Evolutionary conservation across 2,113 vertebrate genomes (phyloP).

Genomic region (Clarias batrachus): DNA sequence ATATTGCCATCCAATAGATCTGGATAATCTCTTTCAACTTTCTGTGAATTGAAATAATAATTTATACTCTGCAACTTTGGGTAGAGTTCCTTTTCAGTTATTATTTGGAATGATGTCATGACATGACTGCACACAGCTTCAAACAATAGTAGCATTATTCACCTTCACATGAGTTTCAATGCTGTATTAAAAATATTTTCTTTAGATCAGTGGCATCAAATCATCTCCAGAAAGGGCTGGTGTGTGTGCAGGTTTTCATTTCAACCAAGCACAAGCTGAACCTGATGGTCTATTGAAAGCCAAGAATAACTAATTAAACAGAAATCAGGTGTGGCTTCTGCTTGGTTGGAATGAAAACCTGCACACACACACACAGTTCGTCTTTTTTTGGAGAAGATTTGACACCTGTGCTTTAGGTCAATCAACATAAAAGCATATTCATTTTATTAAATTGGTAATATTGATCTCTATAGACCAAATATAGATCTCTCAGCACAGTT

Average conservation of each 20-base stretch:
- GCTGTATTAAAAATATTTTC: background rate
- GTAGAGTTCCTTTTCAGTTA: background rate
- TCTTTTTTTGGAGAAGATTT: too few species aligned
- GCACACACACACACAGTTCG: too few species aligned
- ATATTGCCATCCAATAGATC: background rate
- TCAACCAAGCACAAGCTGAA: too few species aligned
- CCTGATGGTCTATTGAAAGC: too few species aligned
- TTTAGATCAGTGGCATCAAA: background rate
- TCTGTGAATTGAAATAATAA: background rate
- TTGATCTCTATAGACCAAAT: background rate
- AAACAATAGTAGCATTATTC: background rate
- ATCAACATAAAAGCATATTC: background rate
- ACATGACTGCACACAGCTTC: background rate
- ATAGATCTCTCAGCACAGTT: background rate
- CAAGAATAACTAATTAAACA: too few species aligned
- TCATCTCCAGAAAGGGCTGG: too few species aligned
- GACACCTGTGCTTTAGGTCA: too few species aligned
- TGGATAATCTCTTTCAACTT: background rate
- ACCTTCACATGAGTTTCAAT: background rate
- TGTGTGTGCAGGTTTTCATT: too few species aligned
- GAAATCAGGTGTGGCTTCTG: too few species aligned
- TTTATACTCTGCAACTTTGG: background rate
- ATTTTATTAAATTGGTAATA: background rate
- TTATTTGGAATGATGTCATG: background rate
- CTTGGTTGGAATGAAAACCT: too few species aligned